Conservation (phyloP, 2,888 invertebrate genomes). For the Troides aeacus region DNA sequence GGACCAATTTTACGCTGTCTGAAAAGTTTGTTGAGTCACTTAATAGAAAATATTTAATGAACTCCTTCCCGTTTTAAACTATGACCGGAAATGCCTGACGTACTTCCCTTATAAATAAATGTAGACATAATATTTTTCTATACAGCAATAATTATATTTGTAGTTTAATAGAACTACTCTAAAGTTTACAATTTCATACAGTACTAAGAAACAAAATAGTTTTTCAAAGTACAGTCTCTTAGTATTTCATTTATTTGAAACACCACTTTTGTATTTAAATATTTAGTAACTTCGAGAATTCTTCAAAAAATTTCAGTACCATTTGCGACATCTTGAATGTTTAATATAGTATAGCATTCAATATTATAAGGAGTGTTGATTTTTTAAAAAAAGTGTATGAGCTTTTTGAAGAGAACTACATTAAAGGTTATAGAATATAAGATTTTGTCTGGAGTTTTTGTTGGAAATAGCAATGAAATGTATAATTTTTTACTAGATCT, state of each 20-base stretch:
- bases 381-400: background rate
- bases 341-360: background rate
- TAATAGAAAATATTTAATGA: constrained; percentile 23
- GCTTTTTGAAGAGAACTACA: too few species aligned
- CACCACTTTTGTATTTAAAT: background rate
- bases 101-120: constrained; percentile 1
- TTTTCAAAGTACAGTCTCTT: background rate
- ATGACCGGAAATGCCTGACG: constrained; percentile 9
- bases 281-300: background rate
- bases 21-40: constrained; percentile 22
- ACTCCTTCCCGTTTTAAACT: constrained; percentile 10
- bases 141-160: background rate
- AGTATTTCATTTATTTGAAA: background rate
- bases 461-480: too few species aligned
- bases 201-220: background rate
- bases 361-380: background rate
- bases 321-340: background rate
- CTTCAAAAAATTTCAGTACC: background rate
- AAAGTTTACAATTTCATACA: background rate
- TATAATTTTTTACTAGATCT: too few species aligned
- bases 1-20: constrained; percentile 21
- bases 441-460: too few species aligned
- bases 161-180: background rate
- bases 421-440: too few species aligned
- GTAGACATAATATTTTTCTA: background rate